phyloP scores from a whole-genome alignment of 2,888 invertebrate species.

The Germaria angustata region DNA sequence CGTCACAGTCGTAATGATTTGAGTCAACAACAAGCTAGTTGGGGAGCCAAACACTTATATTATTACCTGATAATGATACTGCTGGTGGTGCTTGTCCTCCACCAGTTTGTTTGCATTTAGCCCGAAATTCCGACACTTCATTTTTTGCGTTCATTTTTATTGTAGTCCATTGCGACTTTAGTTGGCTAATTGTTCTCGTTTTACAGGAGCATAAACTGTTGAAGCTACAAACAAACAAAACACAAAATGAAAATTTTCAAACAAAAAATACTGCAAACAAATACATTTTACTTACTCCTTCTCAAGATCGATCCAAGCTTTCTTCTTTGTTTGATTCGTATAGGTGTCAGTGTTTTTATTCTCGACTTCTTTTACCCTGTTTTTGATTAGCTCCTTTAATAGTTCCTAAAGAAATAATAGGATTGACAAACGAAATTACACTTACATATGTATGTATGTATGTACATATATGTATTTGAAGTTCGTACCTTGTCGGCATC shows the following conservation, averaged over 20 bases:
- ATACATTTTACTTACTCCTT: not conserved
- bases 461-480: no score
- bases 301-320: not conserved
- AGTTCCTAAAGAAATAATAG: not conserved
- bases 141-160: conserved; percentile 3
- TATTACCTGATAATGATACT: not conserved
- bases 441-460: no score
- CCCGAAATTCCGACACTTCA: not conserved
- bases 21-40: not conserved
- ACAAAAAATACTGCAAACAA: not conserved
- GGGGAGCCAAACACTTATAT: no score
- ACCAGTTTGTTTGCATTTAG: not conserved
- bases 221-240: not conserved
- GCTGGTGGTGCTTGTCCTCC: not conserved
- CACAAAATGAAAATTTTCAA: not conserved
- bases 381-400: not conserved
- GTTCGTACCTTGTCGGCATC: no score
- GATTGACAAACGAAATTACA: no score
- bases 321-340: no score
- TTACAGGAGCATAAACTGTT: not conserved
- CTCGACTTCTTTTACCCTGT: not conserved
- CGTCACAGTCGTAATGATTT: not conserved
- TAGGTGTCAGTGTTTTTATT: conserved; percentile 4
- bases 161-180: not conserved
- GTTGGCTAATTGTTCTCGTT: not conserved